phyloP scores from a whole-genome alignment of 1,140 invertebrate species.

The Meteorus sp. region DNA sequence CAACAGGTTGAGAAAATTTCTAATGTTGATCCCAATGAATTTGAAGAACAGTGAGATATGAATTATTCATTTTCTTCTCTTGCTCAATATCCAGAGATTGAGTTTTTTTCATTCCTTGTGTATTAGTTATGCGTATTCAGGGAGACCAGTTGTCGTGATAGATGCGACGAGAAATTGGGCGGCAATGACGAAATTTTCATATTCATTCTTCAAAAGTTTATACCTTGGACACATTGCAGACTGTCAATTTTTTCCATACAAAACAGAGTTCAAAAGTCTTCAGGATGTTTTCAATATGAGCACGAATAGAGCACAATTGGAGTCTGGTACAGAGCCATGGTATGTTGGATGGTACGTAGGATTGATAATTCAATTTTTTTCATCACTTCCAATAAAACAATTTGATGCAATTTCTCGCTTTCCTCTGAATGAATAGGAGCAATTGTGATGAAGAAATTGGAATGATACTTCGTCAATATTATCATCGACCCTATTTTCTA shows the following conservation, averaged over 20 bases:
- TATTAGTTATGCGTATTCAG: conserved; percentile 73
- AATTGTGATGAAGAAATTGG: conserved; percentile 84
- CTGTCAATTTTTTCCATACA: conserved; percentile 92
- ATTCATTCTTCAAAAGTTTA: conserved; percentile 78
- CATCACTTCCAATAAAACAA: background rate
- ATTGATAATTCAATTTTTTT: background rate
- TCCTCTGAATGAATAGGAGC: conserved; percentile 64
- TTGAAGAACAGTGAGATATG: conserved; percentile 63
- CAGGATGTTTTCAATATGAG: conserved; percentile 81
- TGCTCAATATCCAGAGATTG: conserved; percentile 9
- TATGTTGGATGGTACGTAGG: conserved; percentile 83
- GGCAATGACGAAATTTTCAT: conserved; percentile 70
- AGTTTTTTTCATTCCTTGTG: conserved; percentile 1
- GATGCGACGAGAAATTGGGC: conserved; percentile 81
- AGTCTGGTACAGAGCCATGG: conserved; percentile 72
- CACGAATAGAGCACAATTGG: conserved; percentile 64
- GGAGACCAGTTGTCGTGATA: conserved; percentile 79
- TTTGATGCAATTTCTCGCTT: background rate
- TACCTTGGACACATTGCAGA: conserved; percentile 66
- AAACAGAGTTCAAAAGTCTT: conserved; percentile 79
- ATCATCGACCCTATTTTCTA: conserved; percentile 85
- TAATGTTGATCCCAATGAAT: conserved; percentile 67
- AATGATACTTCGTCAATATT: conserved; percentile 75
- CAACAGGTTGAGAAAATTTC: conserved; percentile 65
- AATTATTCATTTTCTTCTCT: conserved; percentile 10